Percentiles rank a stretch among this genome's conserved stretches.
Evolutionary conservation across 2,113 vertebrate species (phyloP).

Genomic region (Pollachius pollachius): DNA sequence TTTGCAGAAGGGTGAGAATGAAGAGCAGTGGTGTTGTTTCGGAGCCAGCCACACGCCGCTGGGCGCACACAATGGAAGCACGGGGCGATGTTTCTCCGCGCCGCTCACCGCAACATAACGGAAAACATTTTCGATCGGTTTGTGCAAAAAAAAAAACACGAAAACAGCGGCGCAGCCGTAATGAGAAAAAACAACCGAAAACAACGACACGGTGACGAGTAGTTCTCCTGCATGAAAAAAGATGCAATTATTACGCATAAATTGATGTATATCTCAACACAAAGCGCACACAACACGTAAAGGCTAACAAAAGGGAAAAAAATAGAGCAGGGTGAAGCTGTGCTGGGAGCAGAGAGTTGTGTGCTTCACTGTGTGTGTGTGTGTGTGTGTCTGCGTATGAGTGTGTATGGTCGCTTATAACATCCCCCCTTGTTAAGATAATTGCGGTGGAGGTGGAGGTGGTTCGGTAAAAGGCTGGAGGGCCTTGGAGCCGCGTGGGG

Average conservation of each 20-base stretch:
- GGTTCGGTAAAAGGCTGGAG: slow-evolving; percentile 9
- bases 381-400: slow-evolving; percentile 11
- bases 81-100: slow-evolving; percentile 13
- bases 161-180: neutral
- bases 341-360: neutral
- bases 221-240: neutral
- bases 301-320: slow-evolving; percentile 4
- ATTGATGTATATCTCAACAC: neutral
- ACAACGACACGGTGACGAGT: neutral
- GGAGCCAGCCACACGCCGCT: slow-evolving; percentile 31
- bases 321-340: neutral
- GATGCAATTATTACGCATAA: neutral
- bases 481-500: neutral
- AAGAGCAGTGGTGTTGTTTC: slow-evolving; percentile 29
- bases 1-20: slow-evolving; percentile 37
- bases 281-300: neutral
- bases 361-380: slow-evolving; percentile 1
- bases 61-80: slow-evolving; percentile 7
- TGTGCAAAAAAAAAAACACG: neutral
- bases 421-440: slow-evolving; percentile 10
- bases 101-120: neutral
- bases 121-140: neutral
- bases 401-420: neutral
- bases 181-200: neutral
- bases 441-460: slow-evolving; percentile 15